phyloP scores from a whole-genome alignment of 2,888 invertebrate species.

The Griposia aprilina region DNA sequence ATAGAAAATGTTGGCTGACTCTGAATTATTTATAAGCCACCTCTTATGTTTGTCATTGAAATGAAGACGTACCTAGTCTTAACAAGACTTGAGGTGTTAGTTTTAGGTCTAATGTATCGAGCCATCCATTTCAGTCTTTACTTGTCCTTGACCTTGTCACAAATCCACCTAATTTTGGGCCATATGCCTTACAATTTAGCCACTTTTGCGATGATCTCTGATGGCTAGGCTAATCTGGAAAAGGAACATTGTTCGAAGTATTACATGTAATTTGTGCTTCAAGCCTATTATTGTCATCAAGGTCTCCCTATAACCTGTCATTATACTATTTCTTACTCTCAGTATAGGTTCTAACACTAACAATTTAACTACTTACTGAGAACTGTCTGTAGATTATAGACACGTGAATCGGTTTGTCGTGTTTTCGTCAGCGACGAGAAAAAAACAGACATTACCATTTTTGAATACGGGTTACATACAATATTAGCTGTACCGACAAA shows the following conservation, averaged over 20 bases:
- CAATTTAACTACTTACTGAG: conserved; percentile 14
- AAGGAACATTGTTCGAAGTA: not conserved
- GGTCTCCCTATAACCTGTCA: conserved; percentile 5
- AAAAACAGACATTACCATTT: not conserved
- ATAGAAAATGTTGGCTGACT: conserved; percentile 9
- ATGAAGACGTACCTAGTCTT: conserved; percentile 14
- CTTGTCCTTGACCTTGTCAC: not conserved
- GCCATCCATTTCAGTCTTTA: not conserved
- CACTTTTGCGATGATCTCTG: not conserved
- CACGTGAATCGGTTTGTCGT: conserved; percentile 34
- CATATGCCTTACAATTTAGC: not conserved
- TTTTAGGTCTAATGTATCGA: not conserved
- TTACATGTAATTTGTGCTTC: conserved; percentile 9
- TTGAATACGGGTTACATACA: not conserved
- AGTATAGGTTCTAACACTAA: conserved; percentile 12
- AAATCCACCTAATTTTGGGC: not conserved
- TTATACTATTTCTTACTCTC: conserved; percentile 28
- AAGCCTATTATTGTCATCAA: conserved; percentile 30
- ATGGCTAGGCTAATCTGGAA: not conserved
- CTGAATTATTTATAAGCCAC: conserved; percentile 37
- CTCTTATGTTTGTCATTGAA: conserved; percentile 28
- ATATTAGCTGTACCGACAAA: not conserved
- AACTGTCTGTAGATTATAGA: conserved; percentile 8
- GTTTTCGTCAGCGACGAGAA: conserved; percentile 7
- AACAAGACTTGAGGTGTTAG: not conserved